Evolutionary conservation across 2,113 vertebrate genomes (phyloP), one percentile per base, ranked within the genome.

Genomic region (Cairina moschata): DNA sequence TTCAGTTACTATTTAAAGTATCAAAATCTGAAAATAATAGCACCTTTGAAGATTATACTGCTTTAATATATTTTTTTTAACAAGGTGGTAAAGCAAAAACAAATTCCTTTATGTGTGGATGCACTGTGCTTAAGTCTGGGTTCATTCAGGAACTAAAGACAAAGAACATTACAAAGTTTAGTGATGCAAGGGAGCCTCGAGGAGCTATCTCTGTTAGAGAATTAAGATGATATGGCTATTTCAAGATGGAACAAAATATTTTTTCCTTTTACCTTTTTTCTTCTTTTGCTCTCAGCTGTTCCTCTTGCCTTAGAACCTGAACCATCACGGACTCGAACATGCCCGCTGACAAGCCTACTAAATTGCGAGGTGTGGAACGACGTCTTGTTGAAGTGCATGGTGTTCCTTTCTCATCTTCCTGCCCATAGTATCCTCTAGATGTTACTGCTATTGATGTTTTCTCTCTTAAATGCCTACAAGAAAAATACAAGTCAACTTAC

Each of bases 321-420:
- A 99, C 98, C 99, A 99, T 99, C 93, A 99, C 59, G 89, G 99
- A 99, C 93, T 99, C 99, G 79, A 98, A 98, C 73, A 98, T 96
- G 79, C 99, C 98, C 50, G 98, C 98, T 77, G 98, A 98, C 93
- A 99, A 97, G 69, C 98, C 98, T 67, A 98, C 97, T 97, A 99
- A 97, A 97, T 95, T 99, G 83, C 99, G 98, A 60, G 98, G 97
- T 5, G 96, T 97, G 46, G 98, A 98, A 83, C 99, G 98, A 60
- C 99, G 98, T 91, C 99, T 98, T 31, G 99, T 99, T 84, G 99
- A 99, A 88, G 98, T 97, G 75, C 98, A 98, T 40, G 97, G 96
- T 52, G 97, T 83, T 91, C 91, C 96, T 75, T 98, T 98, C 91
- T 99, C 99, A 91, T 99, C 99, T 91, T 99, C 99, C 52, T 98